Base-by-base conservation (phyloP, 2,113 vertebrate species). In the rat (Rattus norvegicus) region DNA sequence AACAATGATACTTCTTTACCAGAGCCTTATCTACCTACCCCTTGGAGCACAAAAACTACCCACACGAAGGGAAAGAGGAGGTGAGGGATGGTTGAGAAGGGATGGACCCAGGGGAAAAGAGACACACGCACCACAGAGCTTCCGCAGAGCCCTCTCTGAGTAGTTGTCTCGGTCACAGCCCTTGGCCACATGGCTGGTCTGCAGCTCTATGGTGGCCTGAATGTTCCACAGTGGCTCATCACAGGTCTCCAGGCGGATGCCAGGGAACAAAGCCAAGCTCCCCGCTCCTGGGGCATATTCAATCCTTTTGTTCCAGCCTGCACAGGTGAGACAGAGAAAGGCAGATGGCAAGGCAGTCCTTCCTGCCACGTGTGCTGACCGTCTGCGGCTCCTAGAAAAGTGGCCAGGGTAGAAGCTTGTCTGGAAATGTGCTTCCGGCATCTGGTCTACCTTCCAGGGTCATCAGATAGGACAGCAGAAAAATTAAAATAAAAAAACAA, bases 211-310 rank as follows among this genome's bases (percentile, higher is more conserved):
- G 0, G 99, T 99, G 97, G 99, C 99, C 98, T 99, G 99, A 98
- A 99, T 99, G 98, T 99, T 99, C 99, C 99, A 99, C 20, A 99
- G 99, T 0, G 99, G 99, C 85, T 99, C 99, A n/a, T 99, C 99
- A 7, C 99, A 99, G 14, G 99, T 99, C 98, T 99, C 99, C 98
- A 99, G 93, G 94, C 99, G 99, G 97, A 99, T 99, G 95, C 98
- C 99, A 92, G 99, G 99, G 95, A 99, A 99, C 92, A 99, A 98
- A 0, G 99, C 99, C 5, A 99, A 98, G 98, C 99, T 99, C 9
- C 99, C 99, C 0, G 99, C 99, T 0, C 99, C 99, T 0, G 99
- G 99, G 0, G 98, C 99, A 96, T 99, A 99, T 97, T 99, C 99
- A 2, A 99, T 99, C 84, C 99, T 99, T 98, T 99, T 99, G 93